Base-by-base conservation (phyloP, 1,140 invertebrate genomes). In the Bicyclus anynana region DNA sequence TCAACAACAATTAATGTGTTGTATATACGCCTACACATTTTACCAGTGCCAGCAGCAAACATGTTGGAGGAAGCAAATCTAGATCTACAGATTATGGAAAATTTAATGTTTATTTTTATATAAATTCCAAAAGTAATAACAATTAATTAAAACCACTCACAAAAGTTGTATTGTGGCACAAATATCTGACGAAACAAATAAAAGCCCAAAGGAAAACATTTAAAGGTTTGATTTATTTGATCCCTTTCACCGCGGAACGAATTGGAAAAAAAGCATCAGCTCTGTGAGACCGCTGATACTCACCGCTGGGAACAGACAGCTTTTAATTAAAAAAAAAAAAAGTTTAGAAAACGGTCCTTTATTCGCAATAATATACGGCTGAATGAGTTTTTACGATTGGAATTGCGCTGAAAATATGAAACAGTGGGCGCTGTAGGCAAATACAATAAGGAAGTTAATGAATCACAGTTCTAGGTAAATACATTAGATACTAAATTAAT, bases 151-250 rank as follows among this genome's bases (percentile, higher is more conserved):
- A 40, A 40, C 5, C 6, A 16, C 37, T 40, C 37, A 9, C 12
- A 14, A 40, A 40, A 40, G 37, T 40, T 40, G 16, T 17, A 17
- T 40, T 40, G 16, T 16, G 10, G 13, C 37, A 40, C 5, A 40
- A 40, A 16, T 40, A 17, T 40, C 13, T 17, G 37, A 16, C 37
- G 42, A 44, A 44, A 44, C 42, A 44, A 44, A 44, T 21, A 23
- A 23, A 44, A n/a, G 17, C 14, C 42, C 42, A 44, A 44, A 44
- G 42, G 42, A 44, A 40, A 44, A 44, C 20, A 44, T 44, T 44
- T 44, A 44, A 44, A 23, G 42, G 17, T 23, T 20, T 44, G 42
- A 44, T 44, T 44, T 44, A 44, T 44, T 44, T 44, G 42, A 44
- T 44, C 42, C 42, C 20, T 44, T 44, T 44, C 42, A 44, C 42